Evolutionary conservation across 2,797 vertebrate genomes (phyloP), one percentile per base, ranked within the genome.

Genomic region (Streptopelia turtur): DNA sequence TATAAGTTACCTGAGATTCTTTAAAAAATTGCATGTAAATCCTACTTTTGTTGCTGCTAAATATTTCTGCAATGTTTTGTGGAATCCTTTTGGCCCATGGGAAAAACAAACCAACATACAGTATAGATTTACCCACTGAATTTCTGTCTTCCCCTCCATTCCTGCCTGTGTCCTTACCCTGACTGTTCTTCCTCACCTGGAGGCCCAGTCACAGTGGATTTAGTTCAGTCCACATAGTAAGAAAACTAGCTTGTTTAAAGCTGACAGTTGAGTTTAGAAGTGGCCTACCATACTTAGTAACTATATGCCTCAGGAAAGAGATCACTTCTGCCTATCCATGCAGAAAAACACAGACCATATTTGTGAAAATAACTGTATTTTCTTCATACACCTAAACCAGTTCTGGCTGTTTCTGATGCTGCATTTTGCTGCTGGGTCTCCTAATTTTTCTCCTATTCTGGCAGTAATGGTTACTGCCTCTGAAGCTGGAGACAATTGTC

Each of bases 261-360:
- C 66, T 96, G 92, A 89, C 91, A 94, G 82, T 88, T 91, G 66
- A 69, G 74, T 93, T 95, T 95, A 85, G 35, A 94, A 90, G 30
- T 74, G 69, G 41, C 63, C 24, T 90, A 37, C 43, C 28, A 17
- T 93, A 77, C 83, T 60, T 81, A 90, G 70, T 84, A 76, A 52
- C 53, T 49, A 21, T 22, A 60, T 64, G 85, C 89, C 91, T 90
- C 56, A 25, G 91, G 93, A 88, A 80, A 88, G 71, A 86, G 84
- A 87, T 94, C 65, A 4, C 9, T 93, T 79, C 59, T 92, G 49
- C 52, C 75, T 63, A 41, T 23, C 74, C 78, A 35, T 64, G 69
- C 74, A 61, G 92, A 94, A 96, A 94, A 96, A 80, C 45, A 50
- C 56, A 77, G 39, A 77, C 80, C 24, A 16, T 84, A 72, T 88